phyloP scores from a whole-genome alignment of 2,888 invertebrate species.

The Hemicrepidius hirtus region DNA sequence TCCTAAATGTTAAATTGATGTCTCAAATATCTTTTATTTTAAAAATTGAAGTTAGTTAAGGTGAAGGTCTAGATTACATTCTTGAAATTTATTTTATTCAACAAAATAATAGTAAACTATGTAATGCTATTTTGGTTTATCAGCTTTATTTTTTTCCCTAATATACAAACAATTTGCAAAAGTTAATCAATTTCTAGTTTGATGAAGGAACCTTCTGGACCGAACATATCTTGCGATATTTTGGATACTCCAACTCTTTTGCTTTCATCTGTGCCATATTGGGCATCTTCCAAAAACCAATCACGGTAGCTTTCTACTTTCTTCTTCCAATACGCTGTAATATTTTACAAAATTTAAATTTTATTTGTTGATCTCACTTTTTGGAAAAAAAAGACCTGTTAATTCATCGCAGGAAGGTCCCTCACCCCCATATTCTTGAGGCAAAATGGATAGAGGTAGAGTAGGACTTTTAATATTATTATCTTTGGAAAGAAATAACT shows the following conservation, averaged over 20 bases:
- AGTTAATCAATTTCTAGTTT: constrained; percentile 56
- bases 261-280: constrained; percentile 73
- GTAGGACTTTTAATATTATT: not conserved
- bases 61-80: too few relatives aligned
- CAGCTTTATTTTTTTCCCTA: too few relatives aligned
- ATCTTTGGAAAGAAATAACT: not conserved
- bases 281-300: constrained; percentile 74
- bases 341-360: too few relatives aligned
- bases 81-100: too few relatives aligned
- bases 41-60: too few relatives aligned
- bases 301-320: constrained; percentile 73
- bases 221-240: constrained; percentile 73
- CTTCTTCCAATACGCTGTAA: constrained; percentile 74
- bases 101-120: too few relatives aligned
- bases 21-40: too few relatives aligned
- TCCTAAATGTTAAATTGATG: too few relatives aligned
- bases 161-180: too few relatives aligned
- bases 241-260: constrained; percentile 74
- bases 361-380: too few relatives aligned
- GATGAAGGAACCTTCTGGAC: constrained; percentile 70
- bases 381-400: too few relatives aligned
- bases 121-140: too few relatives aligned
- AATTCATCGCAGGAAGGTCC: not conserved
- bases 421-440: not conserved
- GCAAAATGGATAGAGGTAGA: not conserved